Base-by-base conservation (phyloP, 1,140 invertebrate species). In the Drosophila novamexicana region DNA sequence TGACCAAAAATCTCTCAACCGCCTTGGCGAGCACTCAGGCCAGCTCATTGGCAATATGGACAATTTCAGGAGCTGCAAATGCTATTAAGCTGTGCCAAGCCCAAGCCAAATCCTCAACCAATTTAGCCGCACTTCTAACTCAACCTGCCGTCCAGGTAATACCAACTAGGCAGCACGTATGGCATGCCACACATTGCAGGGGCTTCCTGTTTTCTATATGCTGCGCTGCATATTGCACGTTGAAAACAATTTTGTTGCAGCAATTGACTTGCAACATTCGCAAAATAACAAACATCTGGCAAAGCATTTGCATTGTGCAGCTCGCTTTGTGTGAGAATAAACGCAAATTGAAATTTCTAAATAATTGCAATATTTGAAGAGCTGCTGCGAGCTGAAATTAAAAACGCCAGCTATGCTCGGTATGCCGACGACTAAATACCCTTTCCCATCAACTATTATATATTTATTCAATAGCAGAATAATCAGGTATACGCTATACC, bases 281-380 rank as follows among this genome's bases (percentile, higher is more conserved):
- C 45, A 32, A 42, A 42, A n/a, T 14, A 65, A 65, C 44, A 50
- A 71, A n/a, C 7, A n/a, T 49, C 22, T 36, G 7, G 6, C 14
- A 32, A 29, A 52, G 32, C 29, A 40, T 16, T 45, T 8, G 29
- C 42, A 29, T 29, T 18, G 9, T 8, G n/a, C 9, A 39, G 10
- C 52, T 22, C n/a, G 50, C 14, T 9, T 9, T 54, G 14, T 67
- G 57, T 45, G 44, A 34, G 22, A 54, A 52, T 54, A 68, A 77
- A 64, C 70, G 58, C 59, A 85, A 85, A 85, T 85, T 86, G 64
- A 79, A 85, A 79, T 85, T 75, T 83, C 76, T 77, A 82, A 86
- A 86, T 83, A 88, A 83, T 65, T 88, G 54, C 67, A 67, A 69
- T 78, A 49, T 75, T 70, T 77, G 75, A 61, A 37, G 62, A 62